A percentile compares a stretch with the other conserved stretches of the same genome.
Conservation (phyloP, 2,888 invertebrate species). For the Mythimna impura region DNA sequence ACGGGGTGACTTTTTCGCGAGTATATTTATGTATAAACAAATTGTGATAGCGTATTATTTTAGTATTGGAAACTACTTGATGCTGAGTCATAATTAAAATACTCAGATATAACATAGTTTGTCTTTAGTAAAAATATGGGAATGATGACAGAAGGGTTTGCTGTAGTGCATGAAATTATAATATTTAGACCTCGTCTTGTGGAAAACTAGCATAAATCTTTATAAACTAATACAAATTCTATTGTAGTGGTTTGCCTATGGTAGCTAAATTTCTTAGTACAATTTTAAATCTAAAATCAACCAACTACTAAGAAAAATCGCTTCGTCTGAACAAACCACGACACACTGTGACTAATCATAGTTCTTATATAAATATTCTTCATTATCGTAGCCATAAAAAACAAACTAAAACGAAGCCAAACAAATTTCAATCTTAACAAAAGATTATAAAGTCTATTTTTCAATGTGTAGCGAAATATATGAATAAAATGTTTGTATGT, state of each 20-base stretch:
- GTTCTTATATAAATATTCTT: slow-evolving; percentile 49
- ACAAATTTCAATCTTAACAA: slow-evolving; percentile 33
- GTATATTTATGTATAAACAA: slow-evolving; percentile 2
- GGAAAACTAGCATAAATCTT: slow-evolving; percentile 5
- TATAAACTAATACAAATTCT: slow-evolving; percentile 36
- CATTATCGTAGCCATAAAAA: slow-evolving; percentile 55
- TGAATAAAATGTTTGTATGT: slow-evolving; percentile 46
- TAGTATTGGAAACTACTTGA: slow-evolving; percentile 3
- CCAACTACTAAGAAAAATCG: not conserved
- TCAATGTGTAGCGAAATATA: slow-evolving; percentile 66
- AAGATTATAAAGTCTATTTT: slow-evolving; percentile 71
- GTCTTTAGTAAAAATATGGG: not conserved
- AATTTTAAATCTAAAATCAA: slow-evolving; percentile 15
- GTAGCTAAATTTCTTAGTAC: slow-evolving; percentile 49
- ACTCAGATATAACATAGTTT: slow-evolving; percentile 8
- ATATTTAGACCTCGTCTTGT: slow-evolving; percentile 14
- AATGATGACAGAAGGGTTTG: not conserved
- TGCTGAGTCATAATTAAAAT: not conserved
- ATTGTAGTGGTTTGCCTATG: slow-evolving; percentile 8
- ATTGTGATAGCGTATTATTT: slow-evolving; percentile 35
- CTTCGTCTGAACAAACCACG: slow-evolving; percentile 42
- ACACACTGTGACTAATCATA: slow-evolving; percentile 51
- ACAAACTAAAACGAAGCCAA: slow-evolving; percentile 47
- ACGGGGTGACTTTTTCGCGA: slow-evolving; percentile 9
- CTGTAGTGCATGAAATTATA: slow-evolving; percentile 11